Evolutionary conservation across 1,140 invertebrate genomes (phyloP).

Genomic region (Wiebesia pumilae): DNA sequence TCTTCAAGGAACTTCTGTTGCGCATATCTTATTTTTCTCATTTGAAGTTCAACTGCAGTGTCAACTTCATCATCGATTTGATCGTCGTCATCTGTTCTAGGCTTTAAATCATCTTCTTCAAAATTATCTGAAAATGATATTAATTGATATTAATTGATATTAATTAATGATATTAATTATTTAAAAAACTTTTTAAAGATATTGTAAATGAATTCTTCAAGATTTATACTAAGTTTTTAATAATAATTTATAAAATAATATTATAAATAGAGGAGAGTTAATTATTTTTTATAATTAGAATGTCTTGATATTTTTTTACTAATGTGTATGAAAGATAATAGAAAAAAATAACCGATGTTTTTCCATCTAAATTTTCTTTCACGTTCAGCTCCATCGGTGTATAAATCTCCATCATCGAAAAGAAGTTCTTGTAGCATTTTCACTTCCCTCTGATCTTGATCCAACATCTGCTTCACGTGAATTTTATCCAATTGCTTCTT

Average conservation of each 20-base stretch:
- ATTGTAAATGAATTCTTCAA: too few species aligned
- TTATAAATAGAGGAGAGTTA: too few species aligned
- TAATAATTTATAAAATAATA: too few species aligned
- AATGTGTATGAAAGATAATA: background rate
- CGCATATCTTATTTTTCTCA: conserved; percentile 81
- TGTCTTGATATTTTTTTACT: background rate
- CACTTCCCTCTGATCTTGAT: conserved; percentile 88
- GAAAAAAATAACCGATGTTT: conserved; percentile 79
- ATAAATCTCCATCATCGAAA: conserved; percentile 91
- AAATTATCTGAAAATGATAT: conserved; percentile 62
- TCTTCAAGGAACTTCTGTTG: conserved; percentile 80
- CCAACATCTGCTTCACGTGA: conserved; percentile 84
- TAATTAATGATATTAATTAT: too few species aligned
- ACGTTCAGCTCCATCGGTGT: conserved; percentile 81
- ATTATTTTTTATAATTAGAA: too few species aligned
- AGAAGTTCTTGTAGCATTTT: conserved; percentile 86
- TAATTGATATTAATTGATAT: background rate
- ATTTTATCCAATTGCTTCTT: conserved; percentile 81
- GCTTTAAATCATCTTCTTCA: conserved; percentile 61
- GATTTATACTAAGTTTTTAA: too few species aligned
- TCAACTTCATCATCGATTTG: conserved; percentile 76
- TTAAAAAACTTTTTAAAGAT: too few species aligned
- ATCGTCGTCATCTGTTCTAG: conserved; percentile 67
- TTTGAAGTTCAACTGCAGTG: conserved; percentile 81
- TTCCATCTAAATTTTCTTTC: conserved; percentile 88